Evolutionary conservation across 2,888 invertebrate genomes (phyloP), one percentile per base, ranked within the genome.

Genomic region (Augochlorella aurata): DNA sequence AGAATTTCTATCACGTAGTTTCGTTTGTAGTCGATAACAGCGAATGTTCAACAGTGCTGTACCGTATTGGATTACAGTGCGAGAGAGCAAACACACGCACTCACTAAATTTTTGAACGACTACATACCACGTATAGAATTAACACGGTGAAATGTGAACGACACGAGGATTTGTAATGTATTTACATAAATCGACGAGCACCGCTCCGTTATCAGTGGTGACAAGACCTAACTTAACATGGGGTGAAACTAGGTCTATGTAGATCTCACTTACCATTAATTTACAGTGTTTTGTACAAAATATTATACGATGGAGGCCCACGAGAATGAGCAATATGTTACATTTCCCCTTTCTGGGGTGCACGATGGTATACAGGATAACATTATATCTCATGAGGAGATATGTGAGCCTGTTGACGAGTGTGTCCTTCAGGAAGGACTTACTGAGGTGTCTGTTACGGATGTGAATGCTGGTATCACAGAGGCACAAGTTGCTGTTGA

Each of bases 321-420:
- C 71, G 92, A 91, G 38, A 89, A 87, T 49, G 92, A 92, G 4
- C 92, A 92, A 16, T 93, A 91, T 49, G 90, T 92, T 16, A 87
- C 90, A 7, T 93, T 93, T 87, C 89, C 93, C 1, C 84, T 93
- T 1, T 79, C 89, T 4, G 90, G 79, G 4, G 87, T 93, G 8
- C 90, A 92, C 52, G 90, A 90, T 63, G 87, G 79, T 38, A 88
- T 91, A n/a, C 91, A 91, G 52, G 91, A 91, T 49, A 88, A 88
- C 44, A 87, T 89, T 9, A 88, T 92, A 82, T 92, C 92, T 0
- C 91, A 92, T n/a, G 92, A 93, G 68, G 93, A 92, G 63, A 91
- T 92, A 78, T 92, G 92, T 58, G 92, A 93, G 74, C 90, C 91
- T 2, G 87, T 87, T 3, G 85, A 90, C 9, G 91, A 92, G 18